A percentile compares a stretch with the other conserved stretches of the same genome.
Evolutionary conservation across 2,888 invertebrate genomes (phyloP).

Genomic region (Tachina grossa): DNA sequence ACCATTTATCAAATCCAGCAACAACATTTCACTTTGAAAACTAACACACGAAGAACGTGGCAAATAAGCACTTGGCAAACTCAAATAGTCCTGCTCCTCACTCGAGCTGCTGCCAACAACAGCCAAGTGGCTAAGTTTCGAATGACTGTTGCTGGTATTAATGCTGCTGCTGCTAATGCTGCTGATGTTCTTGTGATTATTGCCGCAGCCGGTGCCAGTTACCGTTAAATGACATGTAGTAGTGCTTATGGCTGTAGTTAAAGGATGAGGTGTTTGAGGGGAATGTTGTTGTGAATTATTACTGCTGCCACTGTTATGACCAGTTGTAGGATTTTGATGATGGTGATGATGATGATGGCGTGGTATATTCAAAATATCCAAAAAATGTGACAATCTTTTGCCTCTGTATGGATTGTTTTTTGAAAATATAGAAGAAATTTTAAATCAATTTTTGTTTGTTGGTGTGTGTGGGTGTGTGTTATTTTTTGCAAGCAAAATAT

Average conservation of each 20-base stretch:
- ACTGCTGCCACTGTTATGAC: slow-evolving; percentile 59
- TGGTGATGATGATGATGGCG: slow-evolving; percentile 63
- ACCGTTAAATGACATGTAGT: slow-evolving; percentile 33
- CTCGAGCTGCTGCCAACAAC: slow-evolving; percentile 39
- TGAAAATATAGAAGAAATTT: slow-evolving; percentile 23
- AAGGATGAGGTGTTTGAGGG: slow-evolving; percentile 54
- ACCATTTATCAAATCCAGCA: slow-evolving; percentile 73
- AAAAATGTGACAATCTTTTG: slow-evolving; percentile 74
- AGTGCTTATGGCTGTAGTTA: slow-evolving; percentile 2
- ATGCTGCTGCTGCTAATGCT: slow-evolving; percentile 22
- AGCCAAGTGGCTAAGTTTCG: slow-evolving; percentile 42
- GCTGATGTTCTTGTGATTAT: slow-evolving; percentile 36
- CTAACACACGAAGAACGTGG: slow-evolving; percentile 74
- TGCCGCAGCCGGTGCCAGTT: slow-evolving; percentile 27
- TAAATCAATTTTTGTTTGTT: slow-evolving; percentile 7
- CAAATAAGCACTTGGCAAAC: slow-evolving; percentile 62
- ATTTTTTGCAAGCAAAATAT: neutral
- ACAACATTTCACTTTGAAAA: slow-evolving; percentile 77
- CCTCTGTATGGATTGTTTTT: slow-evolving; percentile 51
- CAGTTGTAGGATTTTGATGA: neutral
- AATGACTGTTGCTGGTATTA: slow-evolving; percentile 34
- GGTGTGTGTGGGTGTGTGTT: neutral
- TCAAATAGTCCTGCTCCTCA: slow-evolving; percentile 48
- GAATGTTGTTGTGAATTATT: slow-evolving; percentile 68
- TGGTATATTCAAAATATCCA: slow-evolving; percentile 74